Conservation (phyloP, 2,113 vertebrate genomes). For the Tichodroma muraria region DNA sequence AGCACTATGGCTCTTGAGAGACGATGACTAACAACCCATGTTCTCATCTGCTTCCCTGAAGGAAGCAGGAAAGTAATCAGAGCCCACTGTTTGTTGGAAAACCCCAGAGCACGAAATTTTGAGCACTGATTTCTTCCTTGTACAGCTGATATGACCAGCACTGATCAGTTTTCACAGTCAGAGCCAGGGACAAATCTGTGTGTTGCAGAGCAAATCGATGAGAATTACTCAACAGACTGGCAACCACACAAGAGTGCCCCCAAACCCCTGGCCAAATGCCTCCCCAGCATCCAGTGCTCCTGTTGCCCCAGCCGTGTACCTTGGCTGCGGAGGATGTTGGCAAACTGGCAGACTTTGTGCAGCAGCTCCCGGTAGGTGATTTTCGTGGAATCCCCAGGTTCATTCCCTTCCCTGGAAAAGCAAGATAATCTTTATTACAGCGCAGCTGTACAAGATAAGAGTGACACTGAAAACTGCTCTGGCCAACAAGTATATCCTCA, state of each 20-base stretch:
- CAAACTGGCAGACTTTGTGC: conserved; percentile 86
- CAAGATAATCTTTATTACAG: background rate
- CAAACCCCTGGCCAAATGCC: background rate
- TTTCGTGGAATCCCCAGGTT: conserved; percentile 80
- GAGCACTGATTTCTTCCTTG: background rate
- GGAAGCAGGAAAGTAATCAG: background rate
- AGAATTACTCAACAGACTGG: background rate
- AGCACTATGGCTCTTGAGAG: background rate
- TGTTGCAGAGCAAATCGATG: background rate
- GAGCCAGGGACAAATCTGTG: background rate
- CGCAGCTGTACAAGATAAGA: background rate
- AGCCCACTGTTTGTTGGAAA: background rate
- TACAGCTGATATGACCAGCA: background rate
- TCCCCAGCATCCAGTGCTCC: background rate
- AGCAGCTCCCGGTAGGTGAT: conserved; percentile 90
- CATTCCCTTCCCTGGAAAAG: conserved; percentile 91
- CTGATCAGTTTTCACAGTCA: background rate
- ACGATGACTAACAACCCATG: background rate
- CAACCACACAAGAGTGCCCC: background rate
- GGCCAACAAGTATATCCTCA: background rate
- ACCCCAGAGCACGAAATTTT: background rate
- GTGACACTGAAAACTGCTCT: background rate
- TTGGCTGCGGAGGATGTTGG: conserved; percentile 87
- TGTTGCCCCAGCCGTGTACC: conserved; percentile 51
- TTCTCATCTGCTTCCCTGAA: background rate